Base-by-base conservation (phyloP, 2,113 vertebrate genomes). In the Calonectris borealis region DNA sequence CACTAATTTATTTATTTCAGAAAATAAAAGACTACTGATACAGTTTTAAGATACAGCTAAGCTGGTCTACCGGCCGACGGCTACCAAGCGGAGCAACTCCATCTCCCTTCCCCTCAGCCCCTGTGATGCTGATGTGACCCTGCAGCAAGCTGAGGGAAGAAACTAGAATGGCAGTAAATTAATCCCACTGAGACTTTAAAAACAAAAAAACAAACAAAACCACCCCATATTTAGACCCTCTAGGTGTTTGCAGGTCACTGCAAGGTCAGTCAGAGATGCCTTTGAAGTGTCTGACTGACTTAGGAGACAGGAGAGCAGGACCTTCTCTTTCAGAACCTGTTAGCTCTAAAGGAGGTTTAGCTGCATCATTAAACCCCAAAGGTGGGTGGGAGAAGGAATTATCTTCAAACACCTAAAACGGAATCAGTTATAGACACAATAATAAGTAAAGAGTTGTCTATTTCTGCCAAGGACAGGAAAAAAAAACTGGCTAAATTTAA, bases 51-150 rank as follows among this genome's bases (percentile, higher is more conserved):
- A 51, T 16, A 17, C 0, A 69, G 26, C 15, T 75, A 60, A 5
- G 7, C 13, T 32, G 34, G 4, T 29, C 32, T 80, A 31, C 14
- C 26, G 31, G 46, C n/a, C 20, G 68, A 18, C 1, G 0, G 2
- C 10, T n/a, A 79, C 31, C 38, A 68, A 36, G 12, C 34, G 11
- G 15, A 54, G 11, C 12, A 10, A n/a, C 2, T 16, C 46, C 40
- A 73, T 6, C 34, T 58, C 42, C n/a, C 72, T 21, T 40, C 52
- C 18, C 25, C 31, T 88, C 42, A 0, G 0, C 21, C 18, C 20
- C 22, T 3, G 1, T 26, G 24, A 62, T 46, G n/a, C 42, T 49
- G 48, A 80, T 17, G 17, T 46, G 68, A 60, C 11, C 32, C 65
- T 25, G 34, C 18, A 96, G 55, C 42, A 73, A 80, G 57, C 11